Evolutionary conservation across 2,888 invertebrate species (phyloP), one percentile per base, ranked within the genome.

Genomic region (Ichneumoninae sp.): DNA sequence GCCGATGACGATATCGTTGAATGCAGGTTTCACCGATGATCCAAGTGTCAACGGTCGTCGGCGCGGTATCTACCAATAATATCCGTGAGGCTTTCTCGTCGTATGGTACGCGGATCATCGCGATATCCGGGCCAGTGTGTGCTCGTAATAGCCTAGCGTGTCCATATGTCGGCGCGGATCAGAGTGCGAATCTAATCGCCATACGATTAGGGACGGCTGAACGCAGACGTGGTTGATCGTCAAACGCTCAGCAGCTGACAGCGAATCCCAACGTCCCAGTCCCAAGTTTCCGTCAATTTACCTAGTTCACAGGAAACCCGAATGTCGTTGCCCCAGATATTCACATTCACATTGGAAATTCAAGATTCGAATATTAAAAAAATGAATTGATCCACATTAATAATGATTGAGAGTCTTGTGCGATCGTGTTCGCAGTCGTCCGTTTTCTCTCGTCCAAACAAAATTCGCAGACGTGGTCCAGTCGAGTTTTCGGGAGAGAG

Each of bases 121-220:
- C 69, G 69, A 47, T 69, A 22, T 47, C 13, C 13, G 26, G 26
- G 7, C 50, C 40, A 50, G 16, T 69, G 30, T 69, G 16, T 26
- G 50, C 44, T 10, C 47, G 40, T 68, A 47, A 73, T 30, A 54
- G 44, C 57, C n/a, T 26, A 69, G 50, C 60, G 69, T 57, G 54
- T 44, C 65, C 79, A 82, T 77, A 76, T 82, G 81, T 33, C 47
- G 50, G 19, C 44, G 7, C 33, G 30, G 36, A 52, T 33, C 54
- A 30, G 33, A 57, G 79, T 50, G 65, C 73, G 54, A 84, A 74
- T 84, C 73, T 80, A 84, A 84, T 82, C 73, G 74, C 33, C 69
- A 77, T 74, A 74, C 79, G 79, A 82, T 74, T 69, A 76, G 69
- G 76, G 36, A 30, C 33, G 60, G 19, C 47, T 77, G 33, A n/a